phyloP scores from a whole-genome alignment of 2,797 vertebrate genomes.

The Rhincodon typus region DNA sequence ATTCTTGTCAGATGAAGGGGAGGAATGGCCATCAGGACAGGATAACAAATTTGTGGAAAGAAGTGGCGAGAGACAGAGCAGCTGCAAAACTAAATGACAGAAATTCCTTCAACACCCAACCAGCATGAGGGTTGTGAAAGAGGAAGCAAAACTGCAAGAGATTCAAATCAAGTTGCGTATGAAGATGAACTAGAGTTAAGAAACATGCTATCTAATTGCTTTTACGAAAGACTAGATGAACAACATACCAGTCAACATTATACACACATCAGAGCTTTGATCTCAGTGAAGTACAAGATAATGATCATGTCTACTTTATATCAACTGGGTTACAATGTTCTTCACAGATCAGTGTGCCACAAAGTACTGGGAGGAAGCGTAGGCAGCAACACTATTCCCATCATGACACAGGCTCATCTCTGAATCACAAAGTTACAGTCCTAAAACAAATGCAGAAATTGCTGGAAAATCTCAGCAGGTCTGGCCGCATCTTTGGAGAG shows the following conservation, averaged over 20 bases:
- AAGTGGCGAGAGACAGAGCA: not conserved
- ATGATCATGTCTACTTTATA: not conserved
- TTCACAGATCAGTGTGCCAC: not conserved
- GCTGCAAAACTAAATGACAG: not conserved
- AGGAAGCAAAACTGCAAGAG: not conserved
- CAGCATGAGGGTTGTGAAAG: constrained; percentile 6
- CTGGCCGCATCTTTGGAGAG: too few species aligned
- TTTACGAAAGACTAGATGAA: not conserved
- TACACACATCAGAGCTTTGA: not conserved
- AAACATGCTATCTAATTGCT: not conserved
- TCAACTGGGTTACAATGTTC: not conserved
- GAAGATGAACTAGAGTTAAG: not conserved
- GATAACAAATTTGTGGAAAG: not conserved
- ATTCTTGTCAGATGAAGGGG: not conserved
- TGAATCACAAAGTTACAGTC: not conserved
- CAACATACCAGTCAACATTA: not conserved
- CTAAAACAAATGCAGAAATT: too few species aligned
- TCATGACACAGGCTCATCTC: not conserved
- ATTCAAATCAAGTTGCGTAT: not conserved
- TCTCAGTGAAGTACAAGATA: not conserved
- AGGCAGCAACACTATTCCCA: not conserved
- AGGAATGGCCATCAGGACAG: not conserved
- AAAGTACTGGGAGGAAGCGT: not conserved
- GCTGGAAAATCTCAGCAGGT: too few species aligned
- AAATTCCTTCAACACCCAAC: not conserved